These are phyloP conservation scores for Galemys pyrenaicus DNA, from an alignment of 2,113 vertebrate species.

Conservation along the genomic window DNA sequence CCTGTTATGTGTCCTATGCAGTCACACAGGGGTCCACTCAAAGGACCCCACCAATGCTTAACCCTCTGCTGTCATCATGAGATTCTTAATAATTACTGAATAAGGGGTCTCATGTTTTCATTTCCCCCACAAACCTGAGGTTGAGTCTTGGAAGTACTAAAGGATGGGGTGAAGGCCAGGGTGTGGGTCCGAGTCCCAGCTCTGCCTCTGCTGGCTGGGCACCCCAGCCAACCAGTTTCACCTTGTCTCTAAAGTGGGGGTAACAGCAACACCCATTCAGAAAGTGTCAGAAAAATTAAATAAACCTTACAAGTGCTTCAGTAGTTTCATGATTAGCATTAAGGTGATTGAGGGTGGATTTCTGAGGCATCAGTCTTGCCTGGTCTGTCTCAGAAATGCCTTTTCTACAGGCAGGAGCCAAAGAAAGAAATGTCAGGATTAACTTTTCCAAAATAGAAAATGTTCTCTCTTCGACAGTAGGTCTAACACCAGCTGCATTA, in stretches of 20 bases:
- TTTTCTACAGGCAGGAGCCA: conserved; percentile 6
- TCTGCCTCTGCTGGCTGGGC: neutral
- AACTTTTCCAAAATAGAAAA: conserved; percentile 18
- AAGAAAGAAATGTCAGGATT: neutral
- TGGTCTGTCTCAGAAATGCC: neutral
- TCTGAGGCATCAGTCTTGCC: neutral
- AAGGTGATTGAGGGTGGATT: neutral
- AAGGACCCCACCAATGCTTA: too few species aligned
- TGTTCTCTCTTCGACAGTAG: neutral
- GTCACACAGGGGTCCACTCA: neutral
- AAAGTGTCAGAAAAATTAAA: neutral
- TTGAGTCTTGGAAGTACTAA: neutral
- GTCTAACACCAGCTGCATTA: neutral
- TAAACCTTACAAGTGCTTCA: neutral
- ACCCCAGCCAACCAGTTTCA: too few species aligned
- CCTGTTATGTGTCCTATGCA: rapidly evolving
- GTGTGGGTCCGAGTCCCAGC: neutral
- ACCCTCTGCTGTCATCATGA: too few species aligned
- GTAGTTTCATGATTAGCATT: neutral
- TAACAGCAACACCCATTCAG: neutral
- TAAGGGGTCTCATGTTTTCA: neutral
- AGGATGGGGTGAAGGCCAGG: too few species aligned
- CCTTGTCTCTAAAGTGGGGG: neutral
- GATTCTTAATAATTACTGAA: neutral
- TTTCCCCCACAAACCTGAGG: neutral